Evolutionary conservation across 2,797 vertebrate genomes (phyloP).

Genomic region (Malurus splendens): DNA sequence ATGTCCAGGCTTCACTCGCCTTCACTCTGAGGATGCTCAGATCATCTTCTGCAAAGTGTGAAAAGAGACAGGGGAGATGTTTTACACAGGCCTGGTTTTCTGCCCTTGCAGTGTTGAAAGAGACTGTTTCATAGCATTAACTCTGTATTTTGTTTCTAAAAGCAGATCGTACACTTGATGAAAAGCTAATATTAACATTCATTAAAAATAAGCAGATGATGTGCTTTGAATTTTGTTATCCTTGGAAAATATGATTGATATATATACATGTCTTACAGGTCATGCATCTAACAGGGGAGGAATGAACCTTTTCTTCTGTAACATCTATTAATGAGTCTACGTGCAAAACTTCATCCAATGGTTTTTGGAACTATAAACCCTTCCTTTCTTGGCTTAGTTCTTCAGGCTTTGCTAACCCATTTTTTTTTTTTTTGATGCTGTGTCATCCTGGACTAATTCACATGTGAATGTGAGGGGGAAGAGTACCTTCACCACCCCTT

Average conservation of each 20-base stretch:
- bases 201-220: background rate
- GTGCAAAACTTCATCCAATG: conserved; percentile 40
- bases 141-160: background rate
- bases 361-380: conserved; percentile 46
- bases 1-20: background rate
- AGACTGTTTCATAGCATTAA: background rate
- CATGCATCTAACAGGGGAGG: background rate
- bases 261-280: background rate
- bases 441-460: conserved; percentile 27
- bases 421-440: background rate
- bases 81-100: background rate
- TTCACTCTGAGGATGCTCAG: background rate
- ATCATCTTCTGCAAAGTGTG: background rate
- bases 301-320: conserved; percentile 34
- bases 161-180: background rate
- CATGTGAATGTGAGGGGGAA: conserved; percentile 3
- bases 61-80: background rate
- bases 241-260: background rate
- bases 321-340: conserved; percentile 36
- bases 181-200: background rate
- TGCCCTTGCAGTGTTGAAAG: background rate
- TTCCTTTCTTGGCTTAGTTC: conserved; percentile 44
- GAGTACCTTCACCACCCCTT: conserved; percentile 21
- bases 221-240: background rate
- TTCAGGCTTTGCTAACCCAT: conserved; percentile 14